A percentile compares a stretch with the other conserved stretches of the same genome.
Evolutionary conservation across 2,797 vertebrate genomes (phyloP).

Genomic region (Falco novaeseelandiae): DNA sequence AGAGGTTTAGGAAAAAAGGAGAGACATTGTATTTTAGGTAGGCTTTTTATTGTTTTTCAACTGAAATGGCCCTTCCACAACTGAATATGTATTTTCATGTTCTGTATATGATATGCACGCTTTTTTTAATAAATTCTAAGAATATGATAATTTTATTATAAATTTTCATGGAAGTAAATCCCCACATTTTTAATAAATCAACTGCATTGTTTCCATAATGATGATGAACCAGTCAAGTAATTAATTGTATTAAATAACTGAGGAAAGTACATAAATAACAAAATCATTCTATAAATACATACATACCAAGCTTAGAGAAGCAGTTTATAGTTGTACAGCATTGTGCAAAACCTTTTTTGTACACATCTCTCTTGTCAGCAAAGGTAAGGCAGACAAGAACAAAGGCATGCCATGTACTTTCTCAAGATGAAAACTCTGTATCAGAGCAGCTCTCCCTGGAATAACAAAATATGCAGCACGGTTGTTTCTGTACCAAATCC

Average conservation of each 20-base stretch:
- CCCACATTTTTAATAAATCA: background rate
- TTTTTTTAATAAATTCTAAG: background rate
- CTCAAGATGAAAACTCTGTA: background rate
- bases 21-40: background rate
- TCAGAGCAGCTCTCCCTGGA: background rate
- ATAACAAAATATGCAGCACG: background rate
- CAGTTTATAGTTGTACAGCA: background rate
- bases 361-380: background rate
- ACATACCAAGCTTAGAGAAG: background rate
- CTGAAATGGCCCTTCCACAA: background rate
- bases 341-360: background rate
- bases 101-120: accelerated
- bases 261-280: background rate
- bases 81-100: background rate
- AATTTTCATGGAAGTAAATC: background rate
- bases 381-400: background rate
- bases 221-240: background rate
- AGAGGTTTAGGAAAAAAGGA: background rate
- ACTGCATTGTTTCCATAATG: background rate
- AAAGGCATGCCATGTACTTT: background rate
- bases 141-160: background rate
- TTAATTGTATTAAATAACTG: background rate
- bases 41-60: background rate
- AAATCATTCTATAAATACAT: background rate
- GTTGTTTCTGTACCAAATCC: background rate